phyloP scores from a whole-genome alignment of 2,797 vertebrate genomes.

The Hydrolagus colliei region DNA sequence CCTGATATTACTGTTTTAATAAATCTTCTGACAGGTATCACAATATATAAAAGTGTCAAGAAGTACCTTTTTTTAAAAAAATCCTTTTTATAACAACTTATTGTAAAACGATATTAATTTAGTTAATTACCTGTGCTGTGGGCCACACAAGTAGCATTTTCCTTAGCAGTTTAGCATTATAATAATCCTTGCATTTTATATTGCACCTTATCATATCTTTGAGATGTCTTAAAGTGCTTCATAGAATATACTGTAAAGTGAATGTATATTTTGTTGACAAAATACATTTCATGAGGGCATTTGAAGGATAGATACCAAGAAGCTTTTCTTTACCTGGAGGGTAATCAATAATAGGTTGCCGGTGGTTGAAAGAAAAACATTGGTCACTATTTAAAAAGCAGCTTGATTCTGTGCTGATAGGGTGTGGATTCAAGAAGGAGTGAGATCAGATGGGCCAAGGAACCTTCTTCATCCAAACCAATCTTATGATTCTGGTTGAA shows the following conservation, averaged over 20 bases:
- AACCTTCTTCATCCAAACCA: too few relatives aligned
- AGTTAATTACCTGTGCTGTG: neutral
- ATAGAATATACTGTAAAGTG: neutral
- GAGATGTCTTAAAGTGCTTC: neutral
- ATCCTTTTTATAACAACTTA: neutral
- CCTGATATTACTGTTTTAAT: neutral
- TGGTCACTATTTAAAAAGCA: too few relatives aligned
- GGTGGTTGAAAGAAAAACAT: too few relatives aligned
- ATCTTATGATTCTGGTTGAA: too few relatives aligned
- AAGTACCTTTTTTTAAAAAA: neutral
- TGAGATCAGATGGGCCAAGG: too few relatives aligned
- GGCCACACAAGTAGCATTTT: neutral
- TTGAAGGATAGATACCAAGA: too few relatives aligned
- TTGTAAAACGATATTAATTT: neutral
- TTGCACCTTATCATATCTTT: too few relatives aligned
- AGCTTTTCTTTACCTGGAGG: too few relatives aligned
- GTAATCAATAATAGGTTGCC: too few relatives aligned
- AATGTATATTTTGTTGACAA: neutral
- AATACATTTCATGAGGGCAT: neutral
- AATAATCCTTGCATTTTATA: too few relatives aligned
- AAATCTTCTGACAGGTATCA: neutral
- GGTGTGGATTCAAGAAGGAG: too few relatives aligned
- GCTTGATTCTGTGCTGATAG: too few relatives aligned
- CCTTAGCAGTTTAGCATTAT: neutral
- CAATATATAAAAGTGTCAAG: neutral